Evolutionary conservation across 92 coral and sea anemone genomes (phyloP), one percentile per base, ranked within the genome.

Genomic region (Epizoanthus illoricatus): DNA sequence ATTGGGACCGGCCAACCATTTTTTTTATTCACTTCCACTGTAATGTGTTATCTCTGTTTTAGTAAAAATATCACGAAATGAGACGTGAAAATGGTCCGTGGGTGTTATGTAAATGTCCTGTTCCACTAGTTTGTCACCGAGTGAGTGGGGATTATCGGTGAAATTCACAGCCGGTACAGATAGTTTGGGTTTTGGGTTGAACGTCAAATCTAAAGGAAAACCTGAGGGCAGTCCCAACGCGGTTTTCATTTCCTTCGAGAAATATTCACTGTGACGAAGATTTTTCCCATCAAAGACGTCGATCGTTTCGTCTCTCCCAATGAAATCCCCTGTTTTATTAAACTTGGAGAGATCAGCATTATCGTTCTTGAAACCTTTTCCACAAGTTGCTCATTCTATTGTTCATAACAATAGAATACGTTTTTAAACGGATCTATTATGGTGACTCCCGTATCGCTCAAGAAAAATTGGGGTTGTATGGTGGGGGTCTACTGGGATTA

Each of bases 401-500:
- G 15, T 59, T 7, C 19, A 15, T 59, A 21, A 11, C 33, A 1
- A 17, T 16, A 59, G 7, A 21, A 5, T 16, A 16, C 5, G 20
- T 59, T 59, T 11, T 59, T 59, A 0, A 28, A 28, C 33, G 1
- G 33, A n/a, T n/a, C n/a, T n/a, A n/a, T n/a, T n/a, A n/a, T n/a
- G n/a, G n/a, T n/a, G n/a, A n/a, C n/a, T 1, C 1, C 1, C 1
- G 0, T 1, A 1, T 28, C 1, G 33, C 0, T 28, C 1, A 28
- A 28, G 33, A 28, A 59, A 59, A 59, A 4, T 17, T 7, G 2
- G 19, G 20, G 10, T 59, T 3, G 19, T 59, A 59, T 5, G 6
- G 64, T 11, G 64, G 64, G 0, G 64, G 64, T 59, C 19, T 15
- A 16, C 7, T 9, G 5, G 4, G 19, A 0, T 59, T 17, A 10